Evolutionary conservation across 2,888 invertebrate genomes (phyloP), one percentile per base, ranked within the genome.

Genomic region (Automeris io): DNA sequence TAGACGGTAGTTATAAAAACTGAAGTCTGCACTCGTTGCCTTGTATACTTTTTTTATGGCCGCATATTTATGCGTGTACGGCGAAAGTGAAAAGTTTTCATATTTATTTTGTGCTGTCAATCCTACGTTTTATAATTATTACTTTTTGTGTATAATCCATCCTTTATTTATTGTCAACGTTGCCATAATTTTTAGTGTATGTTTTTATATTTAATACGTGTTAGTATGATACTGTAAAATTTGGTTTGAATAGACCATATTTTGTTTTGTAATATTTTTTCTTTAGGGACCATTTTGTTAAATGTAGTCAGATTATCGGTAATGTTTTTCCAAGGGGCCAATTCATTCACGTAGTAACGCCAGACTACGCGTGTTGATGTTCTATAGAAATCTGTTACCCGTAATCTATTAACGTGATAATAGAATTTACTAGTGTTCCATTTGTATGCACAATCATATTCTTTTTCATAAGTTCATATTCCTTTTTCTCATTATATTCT

Each of bases 1-100:
- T 80, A 81, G 66, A 51, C 61, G 62, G 66, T 80, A 79, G 80
- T 79, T 74, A 72, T 77, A 76, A 71, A 86, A 82, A 81, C 71
- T 79, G 71, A 86, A 86, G 86, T 86, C 85, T 86, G 86, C 85
- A 86, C 85, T 79, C 65, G 86, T 79, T 86, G 86, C 86, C 86
- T 86, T 86, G 85, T 82, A 82, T 71, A 71, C 65, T 71, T 73
- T 70, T 75, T 81, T 64, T 65, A 73, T 72, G 79, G 70, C 61
- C 75, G 80, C 77, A 64, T 62, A 60, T 70, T 29, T 68, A 68
- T 62, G 68, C 71, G 70, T 69, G 60, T 65, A 52, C 57, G 61
- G 60, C 62, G 49, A 33, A 21, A 12, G 7, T 31, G 41, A 42
- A 48, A 49, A 43, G 49, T 50, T 66, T 57, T 61, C 69, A 70